These are phyloP conservation scores for Lapara coniferarum DNA, from an alignment of 2,888 invertebrate species.

Conservation along the genomic window DNA sequence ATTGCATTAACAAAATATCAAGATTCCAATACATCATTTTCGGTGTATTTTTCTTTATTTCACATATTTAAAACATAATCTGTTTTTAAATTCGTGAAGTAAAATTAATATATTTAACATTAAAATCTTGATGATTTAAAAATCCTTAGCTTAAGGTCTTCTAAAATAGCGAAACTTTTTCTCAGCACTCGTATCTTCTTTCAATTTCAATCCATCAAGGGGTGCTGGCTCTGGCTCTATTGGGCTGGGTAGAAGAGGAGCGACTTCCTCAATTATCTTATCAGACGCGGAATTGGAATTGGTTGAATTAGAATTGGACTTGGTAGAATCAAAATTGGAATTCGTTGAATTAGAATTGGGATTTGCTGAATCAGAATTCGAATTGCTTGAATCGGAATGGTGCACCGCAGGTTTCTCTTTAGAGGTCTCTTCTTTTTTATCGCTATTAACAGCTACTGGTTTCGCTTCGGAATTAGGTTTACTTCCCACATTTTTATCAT, in stretches of 20 bases:
- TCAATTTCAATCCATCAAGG: background rate
- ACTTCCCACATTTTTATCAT: background rate
- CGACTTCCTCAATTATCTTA: conserved; percentile 22
- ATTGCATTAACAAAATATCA: background rate
- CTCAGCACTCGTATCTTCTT: background rate
- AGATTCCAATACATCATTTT: background rate
- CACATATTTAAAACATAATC: background rate
- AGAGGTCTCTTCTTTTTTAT: background rate
- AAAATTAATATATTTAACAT: background rate
- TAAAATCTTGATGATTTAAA: background rate
- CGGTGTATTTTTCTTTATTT: background rate
- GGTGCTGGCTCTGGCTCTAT: background rate
- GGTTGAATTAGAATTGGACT: conserved; percentile 27
- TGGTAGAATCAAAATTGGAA: conserved; percentile 25
- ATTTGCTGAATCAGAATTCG: conserved; percentile 18
- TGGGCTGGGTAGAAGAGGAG: background rate
- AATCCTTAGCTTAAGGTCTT: too few species aligned
- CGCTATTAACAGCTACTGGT: background rate
- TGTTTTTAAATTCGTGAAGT: background rate
- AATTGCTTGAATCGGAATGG: conserved; percentile 19
- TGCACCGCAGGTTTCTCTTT: background rate
- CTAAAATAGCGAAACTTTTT: background rate
- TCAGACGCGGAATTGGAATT: conserved; percentile 29
- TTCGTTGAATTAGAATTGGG: conserved; percentile 16
- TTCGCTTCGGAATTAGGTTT: conserved; percentile 7